These are phyloP conservation scores for Bilobella aurantiaca DNA, from an alignment of 1,140 invertebrate species.

Conservation along the genomic window DNA sequence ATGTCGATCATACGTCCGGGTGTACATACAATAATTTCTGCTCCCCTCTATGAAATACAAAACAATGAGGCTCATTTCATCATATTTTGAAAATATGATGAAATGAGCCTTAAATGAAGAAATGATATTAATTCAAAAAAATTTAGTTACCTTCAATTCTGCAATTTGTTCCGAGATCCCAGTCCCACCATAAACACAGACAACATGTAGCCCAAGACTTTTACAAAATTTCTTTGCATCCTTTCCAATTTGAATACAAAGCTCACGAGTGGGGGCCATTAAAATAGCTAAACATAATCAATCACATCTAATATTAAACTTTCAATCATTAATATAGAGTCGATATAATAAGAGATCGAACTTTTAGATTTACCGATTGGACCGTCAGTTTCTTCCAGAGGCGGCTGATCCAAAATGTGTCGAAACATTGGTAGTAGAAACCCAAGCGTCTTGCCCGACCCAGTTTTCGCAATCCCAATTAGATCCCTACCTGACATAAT, in stretches of 20 bases:
- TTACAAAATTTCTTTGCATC: slow-evolving; percentile 95
- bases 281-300: slow-evolving; percentile 71
- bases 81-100: too few relatives aligned
- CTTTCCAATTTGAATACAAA: slow-evolving; percentile 97
- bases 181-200: slow-evolving; percentile 97
- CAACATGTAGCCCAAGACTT: slow-evolving; percentile 68
- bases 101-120: not conserved
- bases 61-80: too few relatives aligned
- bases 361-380: slow-evolving; percentile 84
- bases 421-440: slow-evolving; percentile 98
- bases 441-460: slow-evolving; percentile 96
- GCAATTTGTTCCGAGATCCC: slow-evolving; percentile 96
- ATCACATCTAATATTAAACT: too few relatives aligned
- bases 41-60: slow-evolving; percentile 54
- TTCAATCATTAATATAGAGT: too few relatives aligned
- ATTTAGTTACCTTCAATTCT: slow-evolving; percentile 61
- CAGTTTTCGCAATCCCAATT: slow-evolving; percentile 98
- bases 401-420: slow-evolving; percentile 89
- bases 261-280: slow-evolving; percentile 94
- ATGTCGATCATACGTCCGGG: slow-evolving; percentile 99
- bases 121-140: not conserved
- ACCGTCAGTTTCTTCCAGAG: slow-evolving; percentile 88
- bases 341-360: too few relatives aligned
- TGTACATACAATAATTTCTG: slow-evolving; percentile 98
- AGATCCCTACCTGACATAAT: slow-evolving; percentile 94